Evolutionary conservation across 1,140 invertebrate genomes (phyloP).

Genomic region (Papilio machaon): DNA sequence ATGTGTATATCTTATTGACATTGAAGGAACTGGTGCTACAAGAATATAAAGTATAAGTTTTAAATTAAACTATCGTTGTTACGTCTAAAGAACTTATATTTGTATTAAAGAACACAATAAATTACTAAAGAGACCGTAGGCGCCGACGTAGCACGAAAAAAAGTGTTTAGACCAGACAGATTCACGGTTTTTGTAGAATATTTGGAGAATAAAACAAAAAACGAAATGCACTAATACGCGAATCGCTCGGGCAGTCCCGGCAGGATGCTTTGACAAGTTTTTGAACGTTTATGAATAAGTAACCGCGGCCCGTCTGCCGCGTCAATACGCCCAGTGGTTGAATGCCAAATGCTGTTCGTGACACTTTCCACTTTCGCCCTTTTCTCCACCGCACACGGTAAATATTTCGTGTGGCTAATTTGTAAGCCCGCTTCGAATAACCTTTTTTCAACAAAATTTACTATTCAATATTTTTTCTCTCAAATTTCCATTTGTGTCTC

Average conservation of each 20-base stretch:
- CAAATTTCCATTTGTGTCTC: constrained; percentile 28
- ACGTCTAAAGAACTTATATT: neutral
- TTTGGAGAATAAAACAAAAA: constrained; percentile 59
- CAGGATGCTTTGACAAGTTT: constrained; percentile 70
- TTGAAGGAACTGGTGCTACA: neutral
- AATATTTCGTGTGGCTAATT: constrained; percentile 74
- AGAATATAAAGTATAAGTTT: no score
- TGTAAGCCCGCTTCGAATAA: constrained; percentile 45
- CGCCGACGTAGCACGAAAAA: neutral
- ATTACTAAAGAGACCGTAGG: neutral
- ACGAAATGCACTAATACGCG: constrained; percentile 57
- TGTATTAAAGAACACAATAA: neutral
- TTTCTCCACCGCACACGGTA: constrained; percentile 64
- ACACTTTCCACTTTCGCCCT: constrained; percentile 77
- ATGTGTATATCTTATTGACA: neutral
- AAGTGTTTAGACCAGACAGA: constrained; percentile 3
- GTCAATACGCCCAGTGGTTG: constrained; percentile 72
- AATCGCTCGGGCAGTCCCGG: constrained; percentile 49
- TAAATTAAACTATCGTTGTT: neutral
- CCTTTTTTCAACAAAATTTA: constrained; percentile 38
- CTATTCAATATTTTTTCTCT: constrained; percentile 21
- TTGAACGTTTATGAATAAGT: constrained; percentile 79
- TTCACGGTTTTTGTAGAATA: constrained; percentile 26
- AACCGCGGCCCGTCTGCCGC: constrained; percentile 70
- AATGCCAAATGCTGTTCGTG: constrained; percentile 77